Conservation (phyloP, 2,797 vertebrate genomes). For the Steatocranus sp. region DNA sequence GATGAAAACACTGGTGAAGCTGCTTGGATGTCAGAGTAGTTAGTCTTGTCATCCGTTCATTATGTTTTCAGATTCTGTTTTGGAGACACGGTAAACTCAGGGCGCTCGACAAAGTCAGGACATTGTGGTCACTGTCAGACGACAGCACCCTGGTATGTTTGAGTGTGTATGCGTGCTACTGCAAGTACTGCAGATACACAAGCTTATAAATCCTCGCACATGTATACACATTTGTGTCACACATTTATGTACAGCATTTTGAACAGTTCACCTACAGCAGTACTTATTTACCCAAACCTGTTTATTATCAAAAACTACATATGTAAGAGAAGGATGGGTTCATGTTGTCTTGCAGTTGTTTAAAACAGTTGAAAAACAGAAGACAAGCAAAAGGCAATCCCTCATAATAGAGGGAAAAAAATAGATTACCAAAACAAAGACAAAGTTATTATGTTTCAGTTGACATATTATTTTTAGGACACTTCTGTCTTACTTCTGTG, state of each 20-base stretch:
- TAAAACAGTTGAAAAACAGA: neutral
- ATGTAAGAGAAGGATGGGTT: neutral
- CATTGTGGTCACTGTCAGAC: slow-evolving; percentile 41
- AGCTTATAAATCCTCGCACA: slow-evolving; percentile 3
- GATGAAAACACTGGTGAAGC: slow-evolving; percentile 69
- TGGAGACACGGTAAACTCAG: slow-evolving; percentile 57
- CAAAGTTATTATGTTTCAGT: neutral
- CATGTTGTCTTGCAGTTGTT: neutral
- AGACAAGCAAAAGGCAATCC: neutral
- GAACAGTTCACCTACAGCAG: slow-evolving; percentile 9
- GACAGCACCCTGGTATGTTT: slow-evolving; percentile 1
- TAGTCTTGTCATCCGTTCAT: slow-evolving; percentile 72
- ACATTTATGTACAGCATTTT: slow-evolving; percentile 28
- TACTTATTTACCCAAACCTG: neutral
- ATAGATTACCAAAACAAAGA: neutral
- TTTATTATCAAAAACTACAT: slow-evolving; percentile 5
- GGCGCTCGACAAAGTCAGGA: slow-evolving; percentile 47
- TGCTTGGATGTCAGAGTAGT: slow-evolving; percentile 64
- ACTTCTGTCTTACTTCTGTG: neutral
- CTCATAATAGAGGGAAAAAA: neutral
- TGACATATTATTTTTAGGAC: neutral
- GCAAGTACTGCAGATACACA: neutral
- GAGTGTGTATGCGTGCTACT: slow-evolving; percentile 17
- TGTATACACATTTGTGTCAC: slow-evolving; percentile 47
- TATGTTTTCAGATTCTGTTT: slow-evolving; percentile 73